A percentile compares a stretch with the other conserved stretches of the same genome.
These are phyloP conservation scores for Acanthurus leucopareius DNA, from an alignment of 2,797 vertebrate species.

Conservation along the genomic window DNA sequence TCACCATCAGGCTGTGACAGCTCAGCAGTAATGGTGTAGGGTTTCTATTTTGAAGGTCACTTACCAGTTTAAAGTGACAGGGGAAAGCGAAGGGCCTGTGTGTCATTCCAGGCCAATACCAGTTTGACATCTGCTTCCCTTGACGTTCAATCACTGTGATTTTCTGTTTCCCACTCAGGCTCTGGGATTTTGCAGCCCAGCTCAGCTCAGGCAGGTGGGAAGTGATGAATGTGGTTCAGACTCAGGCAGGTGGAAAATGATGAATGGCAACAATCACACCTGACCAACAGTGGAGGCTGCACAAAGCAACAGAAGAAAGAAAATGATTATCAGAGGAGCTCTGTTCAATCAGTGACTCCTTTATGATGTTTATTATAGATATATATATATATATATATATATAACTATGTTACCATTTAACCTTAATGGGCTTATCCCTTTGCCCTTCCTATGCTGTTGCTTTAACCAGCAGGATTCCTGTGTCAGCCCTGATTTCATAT, in stretches of 20 bases:
- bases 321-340: conserved; percentile 63
- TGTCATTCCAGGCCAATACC: conserved; percentile 67
- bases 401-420: conserved; percentile 4
- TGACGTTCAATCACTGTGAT: conserved; percentile 76
- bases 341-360: conserved; percentile 46
- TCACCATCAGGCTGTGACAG: conserved; percentile 56
- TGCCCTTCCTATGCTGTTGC: not conserved
- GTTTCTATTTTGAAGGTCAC: conserved; percentile 77
- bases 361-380: conserved; percentile 4
- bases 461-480: not conserved
- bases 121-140: conserved; percentile 79
- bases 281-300: conserved; percentile 70
- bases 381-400: too few species aligned
- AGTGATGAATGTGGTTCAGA: conserved; percentile 64
- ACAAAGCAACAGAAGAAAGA: conserved; percentile 64
- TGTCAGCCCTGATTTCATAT: not conserved
- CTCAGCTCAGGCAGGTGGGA: conserved; percentile 59
- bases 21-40: conserved; percentile 54
- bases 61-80: conserved; percentile 74
- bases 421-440: not conserved
- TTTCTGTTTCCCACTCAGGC: conserved; percentile 64
- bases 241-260: conserved; percentile 69
- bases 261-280: conserved; percentile 78
- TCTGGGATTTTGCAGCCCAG: conserved; percentile 40
- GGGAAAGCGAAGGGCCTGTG: conserved; percentile 58